Evolutionary conservation across 2,888 invertebrate genomes (phyloP).

Genomic region (Sericinus montela): DNA sequence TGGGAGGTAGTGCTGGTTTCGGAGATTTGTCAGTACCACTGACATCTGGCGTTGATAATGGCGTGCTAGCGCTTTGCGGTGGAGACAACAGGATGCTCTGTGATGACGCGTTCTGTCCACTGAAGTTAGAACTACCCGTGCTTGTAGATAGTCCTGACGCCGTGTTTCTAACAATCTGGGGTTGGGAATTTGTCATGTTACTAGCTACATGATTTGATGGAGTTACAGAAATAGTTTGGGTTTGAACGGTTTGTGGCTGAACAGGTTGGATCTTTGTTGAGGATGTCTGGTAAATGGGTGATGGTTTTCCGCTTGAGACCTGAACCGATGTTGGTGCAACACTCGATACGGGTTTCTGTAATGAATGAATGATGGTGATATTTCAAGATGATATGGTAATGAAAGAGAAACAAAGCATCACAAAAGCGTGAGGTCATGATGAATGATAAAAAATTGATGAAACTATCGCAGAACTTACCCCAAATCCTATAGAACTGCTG

Average conservation of each 20-base stretch:
- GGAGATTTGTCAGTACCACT: constrained; percentile 76
- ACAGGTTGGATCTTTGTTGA: constrained; percentile 90
- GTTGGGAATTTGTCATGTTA: constrained; percentile 68
- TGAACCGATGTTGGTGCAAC: constrained; percentile 89
- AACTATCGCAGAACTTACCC: constrained; percentile 54
- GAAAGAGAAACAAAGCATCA: constrained; percentile 11
- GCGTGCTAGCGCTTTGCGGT: constrained; percentile 81
- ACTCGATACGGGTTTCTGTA: constrained; percentile 92
- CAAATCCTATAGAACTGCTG: constrained; percentile 69
- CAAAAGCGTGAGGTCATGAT: constrained; percentile 14
- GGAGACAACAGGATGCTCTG: constrained; percentile 77
- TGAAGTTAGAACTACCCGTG: constrained; percentile 59
- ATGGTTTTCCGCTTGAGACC: constrained; percentile 82
- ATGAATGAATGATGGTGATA: constrained; percentile 62
- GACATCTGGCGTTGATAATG: constrained; percentile 75
- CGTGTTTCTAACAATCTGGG: constrained; percentile 74
- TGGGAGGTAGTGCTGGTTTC: constrained; percentile 90
- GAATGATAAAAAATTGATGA: constrained; percentile 17
- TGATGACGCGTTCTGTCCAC: constrained; percentile 57
- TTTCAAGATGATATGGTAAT: constrained; percentile 56
- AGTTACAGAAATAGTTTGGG: constrained; percentile 52
- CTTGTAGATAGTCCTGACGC: constrained; percentile 71
- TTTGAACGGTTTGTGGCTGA: constrained; percentile 85
- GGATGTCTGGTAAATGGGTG: constrained; percentile 88
- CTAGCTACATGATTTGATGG: constrained; percentile 64